These are phyloP conservation scores for Gibbula magus DNA, from an alignment of 2,888 invertebrate genomes.

Conservation along the genomic window DNA sequence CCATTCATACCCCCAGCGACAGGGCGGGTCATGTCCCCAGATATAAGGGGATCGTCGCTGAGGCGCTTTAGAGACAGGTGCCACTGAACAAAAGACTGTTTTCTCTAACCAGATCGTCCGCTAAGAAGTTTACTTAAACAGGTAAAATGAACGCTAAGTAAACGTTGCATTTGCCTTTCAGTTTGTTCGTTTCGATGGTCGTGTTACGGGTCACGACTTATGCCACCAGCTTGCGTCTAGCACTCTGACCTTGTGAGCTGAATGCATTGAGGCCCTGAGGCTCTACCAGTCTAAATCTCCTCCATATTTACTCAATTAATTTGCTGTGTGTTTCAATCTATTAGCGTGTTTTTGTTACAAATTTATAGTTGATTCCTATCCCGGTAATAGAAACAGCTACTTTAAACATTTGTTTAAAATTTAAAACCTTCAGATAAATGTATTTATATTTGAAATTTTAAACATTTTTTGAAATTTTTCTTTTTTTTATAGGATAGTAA, in stretches of 20 bases:
- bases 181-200: not conserved
- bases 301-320: constrained; percentile 25
- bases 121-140: constrained; percentile 25
- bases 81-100: not conserved
- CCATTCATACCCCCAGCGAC: not conserved
- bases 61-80: not conserved
- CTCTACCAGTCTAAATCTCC: not conserved
- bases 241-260: not conserved
- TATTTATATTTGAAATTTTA: too few species aligned
- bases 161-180: constrained; percentile 12
- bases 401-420: too few species aligned
- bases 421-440: too few species aligned
- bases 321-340: constrained; percentile 23
- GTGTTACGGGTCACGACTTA: constrained; percentile 25
- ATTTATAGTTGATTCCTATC: too few species aligned
- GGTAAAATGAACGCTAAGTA: constrained; percentile 20
- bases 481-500: too few species aligned
- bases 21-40: not conserved
- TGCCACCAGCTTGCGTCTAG: constrained; percentile 12
- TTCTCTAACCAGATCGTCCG: not conserved
- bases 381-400: too few species aligned
- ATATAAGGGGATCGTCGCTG: not conserved
- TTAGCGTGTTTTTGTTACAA: constrained; percentile 4
- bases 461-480: too few species aligned
- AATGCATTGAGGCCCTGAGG: not conserved